phyloP scores from a whole-genome alignment of 2,888 invertebrate genomes.

The Drosophila diplacantha region DNA sequence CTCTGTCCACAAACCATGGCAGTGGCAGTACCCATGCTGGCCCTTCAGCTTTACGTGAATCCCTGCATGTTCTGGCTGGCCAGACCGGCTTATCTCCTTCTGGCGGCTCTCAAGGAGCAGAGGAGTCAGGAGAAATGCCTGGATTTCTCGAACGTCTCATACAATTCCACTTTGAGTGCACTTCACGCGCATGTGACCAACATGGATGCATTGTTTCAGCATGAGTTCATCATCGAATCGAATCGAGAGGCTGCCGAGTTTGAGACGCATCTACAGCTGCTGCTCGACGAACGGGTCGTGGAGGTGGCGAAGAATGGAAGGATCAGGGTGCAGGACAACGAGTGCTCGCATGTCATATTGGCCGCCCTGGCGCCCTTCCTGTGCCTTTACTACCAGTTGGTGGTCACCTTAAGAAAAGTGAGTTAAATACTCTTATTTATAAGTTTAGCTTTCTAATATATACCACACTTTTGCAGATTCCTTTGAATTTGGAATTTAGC shows the following conservation, averaged over 20 bases:
- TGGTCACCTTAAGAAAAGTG: conserved; percentile 80
- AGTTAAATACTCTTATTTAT: conserved; percentile 29
- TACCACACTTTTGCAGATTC: conserved; percentile 41
- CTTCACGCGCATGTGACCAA: conserved; percentile 56
- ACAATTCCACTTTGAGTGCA: conserved; percentile 41
- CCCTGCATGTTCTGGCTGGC: conserved; percentile 85
- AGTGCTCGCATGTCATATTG: conserved; percentile 79
- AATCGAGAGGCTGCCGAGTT: conserved; percentile 79
- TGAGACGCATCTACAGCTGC: conserved; percentile 74
- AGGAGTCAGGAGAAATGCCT: conserved; percentile 41
- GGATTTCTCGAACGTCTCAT: conserved; percentile 10
- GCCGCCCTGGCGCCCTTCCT: conserved; percentile 83
- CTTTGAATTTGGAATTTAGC: conserved; percentile 70
- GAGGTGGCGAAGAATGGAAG: conserved; percentile 73
- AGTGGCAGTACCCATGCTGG: conserved; percentile 83
- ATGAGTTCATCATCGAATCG: conserved; percentile 83
- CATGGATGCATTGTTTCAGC: conserved; percentile 80
- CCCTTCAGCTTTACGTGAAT: conserved; percentile 87
- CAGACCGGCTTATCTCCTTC: conserved; percentile 81
- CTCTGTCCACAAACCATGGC: conserved; percentile 83
- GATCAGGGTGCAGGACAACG: conserved; percentile 62
- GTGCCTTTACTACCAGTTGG: conserved; percentile 80
- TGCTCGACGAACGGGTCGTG: conserved; percentile 58
- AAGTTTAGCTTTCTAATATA: not conserved
- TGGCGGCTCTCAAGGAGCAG: conserved; percentile 75